Base-by-base conservation (phyloP, 37 sponge, comb jelly and placozoan species). In the Haliclona indistincta region DNA sequence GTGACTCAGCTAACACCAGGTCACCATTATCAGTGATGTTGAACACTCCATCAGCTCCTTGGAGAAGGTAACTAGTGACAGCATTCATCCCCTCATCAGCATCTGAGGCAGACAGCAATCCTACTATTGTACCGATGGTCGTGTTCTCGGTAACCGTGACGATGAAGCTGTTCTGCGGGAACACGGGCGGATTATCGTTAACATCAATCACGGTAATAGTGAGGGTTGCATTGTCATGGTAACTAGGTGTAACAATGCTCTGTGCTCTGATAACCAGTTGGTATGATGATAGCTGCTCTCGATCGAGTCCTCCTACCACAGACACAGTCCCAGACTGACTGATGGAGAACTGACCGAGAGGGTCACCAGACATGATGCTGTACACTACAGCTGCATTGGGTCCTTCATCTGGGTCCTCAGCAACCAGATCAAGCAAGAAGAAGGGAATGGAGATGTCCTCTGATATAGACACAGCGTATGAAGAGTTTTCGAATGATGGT, bases 111-210 rank as follows among this genome's bases (percentile, higher is more conserved):
- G 1, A 0, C 3, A 86, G 32, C 17, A 41, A 29, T 3, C 10
- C 70, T 25, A 72, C 33, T 0, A 38, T 63, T 25, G 44, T 61
- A 2, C 80, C 75, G 1, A 44, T 42, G 7, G 75, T 56, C 17
- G 79, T 22, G 38, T 72, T 76, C 51, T 84, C 93, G 3, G 33
- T 40, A 28, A 93, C 47, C 17, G 67, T 22, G 3, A 60, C 66
- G 40, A 35, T 63, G 30, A 71, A 29, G 30, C 29, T 15, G 19
- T 32, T 0, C 38, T 56, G 38, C 11, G 36, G n/a, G 43, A 93
- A 84, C 0, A 54, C 32, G 15, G 93, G 93, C 4, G 58, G 26
- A 53, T 84, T 73, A 62, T 93, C 89, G 44, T 93, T 84, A 3
- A 66, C 51, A 49, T 88, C 89, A 1, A 34, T n/a, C 6, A 93